These are phyloP conservation scores for Lepidurus packardi DNA, from an alignment of 1,140 invertebrate genomes.

Conservation along the genomic window DNA sequence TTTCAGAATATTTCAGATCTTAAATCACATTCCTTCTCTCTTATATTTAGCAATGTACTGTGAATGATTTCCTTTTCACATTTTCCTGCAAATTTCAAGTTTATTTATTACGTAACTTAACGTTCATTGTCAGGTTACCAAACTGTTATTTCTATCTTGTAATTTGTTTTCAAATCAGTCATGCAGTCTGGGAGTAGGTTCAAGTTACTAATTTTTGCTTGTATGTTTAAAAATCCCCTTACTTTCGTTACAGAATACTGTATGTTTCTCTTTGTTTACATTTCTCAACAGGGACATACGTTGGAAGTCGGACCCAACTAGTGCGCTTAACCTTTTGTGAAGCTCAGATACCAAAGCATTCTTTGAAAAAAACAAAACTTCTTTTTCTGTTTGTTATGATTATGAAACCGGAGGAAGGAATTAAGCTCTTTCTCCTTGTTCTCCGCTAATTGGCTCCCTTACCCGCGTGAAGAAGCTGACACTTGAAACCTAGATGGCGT, in stretches of 20 bases:
- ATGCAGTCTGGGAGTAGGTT: too few species aligned
- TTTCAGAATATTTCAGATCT: too few species aligned
- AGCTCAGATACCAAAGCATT: constrained; percentile 21
- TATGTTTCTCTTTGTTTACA: background rate
- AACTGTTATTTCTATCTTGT: too few species aligned
- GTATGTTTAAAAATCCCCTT: background rate
- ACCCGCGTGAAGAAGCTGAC: background rate
- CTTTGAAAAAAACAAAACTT: background rate
- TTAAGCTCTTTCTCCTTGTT: background rate
- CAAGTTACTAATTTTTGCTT: too few species aligned
- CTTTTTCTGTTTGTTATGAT: background rate
- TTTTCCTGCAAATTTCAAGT: too few species aligned
- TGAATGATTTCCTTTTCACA: too few species aligned
- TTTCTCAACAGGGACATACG: background rate
- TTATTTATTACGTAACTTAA: too few species aligned
- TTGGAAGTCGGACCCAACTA: constrained; percentile 12
- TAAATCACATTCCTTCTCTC: too few species aligned
- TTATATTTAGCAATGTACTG: too few species aligned
- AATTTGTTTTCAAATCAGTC: too few species aligned
- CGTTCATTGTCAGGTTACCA: too few species aligned
- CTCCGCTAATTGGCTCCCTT: background rate
- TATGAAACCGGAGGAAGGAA: background rate
- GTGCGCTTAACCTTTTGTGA: constrained; percentile 21
- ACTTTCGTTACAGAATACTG: background rate
- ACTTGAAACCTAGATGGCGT: background rate